A percentile compares a stretch with the other conserved stretches of the same genome.
Conservation (phyloP, 2,797 vertebrate genomes). For the Bradypus variegatus region DNA sequence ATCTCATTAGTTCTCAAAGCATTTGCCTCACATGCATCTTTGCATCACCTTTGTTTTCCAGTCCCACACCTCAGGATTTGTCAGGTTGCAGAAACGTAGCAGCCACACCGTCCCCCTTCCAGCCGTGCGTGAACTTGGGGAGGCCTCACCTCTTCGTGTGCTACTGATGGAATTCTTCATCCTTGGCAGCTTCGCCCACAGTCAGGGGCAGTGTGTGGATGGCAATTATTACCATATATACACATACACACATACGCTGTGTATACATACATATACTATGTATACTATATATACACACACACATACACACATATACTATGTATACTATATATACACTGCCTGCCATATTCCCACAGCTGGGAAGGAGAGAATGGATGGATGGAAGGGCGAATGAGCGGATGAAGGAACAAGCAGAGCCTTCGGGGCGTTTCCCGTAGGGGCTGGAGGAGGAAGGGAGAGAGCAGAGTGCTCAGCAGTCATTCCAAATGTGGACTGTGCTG, state of each 20-base stretch:
- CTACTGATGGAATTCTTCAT: not conserved
- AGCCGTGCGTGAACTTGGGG: not conserved
- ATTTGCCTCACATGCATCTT: constrained; percentile 24
- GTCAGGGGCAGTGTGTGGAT: not conserved
- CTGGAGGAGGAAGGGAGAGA: not conserved
- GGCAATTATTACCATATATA: not conserved
- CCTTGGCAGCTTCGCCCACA: not conserved
- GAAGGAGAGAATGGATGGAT: not conserved
- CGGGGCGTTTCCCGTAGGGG: not conserved
- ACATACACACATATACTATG: too few species aligned
- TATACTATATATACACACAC: too few species aligned
- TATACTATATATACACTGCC: too few species aligned
- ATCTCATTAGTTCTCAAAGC: constrained; percentile 37
- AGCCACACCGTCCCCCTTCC: not conserved
- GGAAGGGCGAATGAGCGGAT: too few species aligned
- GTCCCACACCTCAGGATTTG: not conserved
- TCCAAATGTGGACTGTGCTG: not conserved
- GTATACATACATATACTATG: too few species aligned
- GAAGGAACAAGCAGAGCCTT: not conserved
- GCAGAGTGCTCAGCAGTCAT: not conserved
- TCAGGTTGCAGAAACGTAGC: not conserved
- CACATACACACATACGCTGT: too few species aligned
- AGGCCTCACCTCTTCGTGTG: not conserved
- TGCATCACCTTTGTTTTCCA: constrained; percentile 10
- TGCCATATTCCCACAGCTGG: not conserved